Evolutionary conservation across 1,140 invertebrate genomes (phyloP).

Genomic region (Diorhabda carinulata): DNA sequence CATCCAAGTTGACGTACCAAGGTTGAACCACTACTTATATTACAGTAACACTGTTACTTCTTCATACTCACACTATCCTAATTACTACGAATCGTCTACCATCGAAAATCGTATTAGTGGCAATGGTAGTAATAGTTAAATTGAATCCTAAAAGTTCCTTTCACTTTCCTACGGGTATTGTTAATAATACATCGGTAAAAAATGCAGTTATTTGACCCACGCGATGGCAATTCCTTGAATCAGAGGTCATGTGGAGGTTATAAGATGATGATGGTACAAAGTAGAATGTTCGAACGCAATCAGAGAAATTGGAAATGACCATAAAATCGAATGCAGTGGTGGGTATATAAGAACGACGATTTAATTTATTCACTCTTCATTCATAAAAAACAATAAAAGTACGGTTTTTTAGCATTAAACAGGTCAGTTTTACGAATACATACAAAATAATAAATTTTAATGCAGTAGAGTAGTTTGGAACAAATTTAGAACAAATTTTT

Average conservation of each 20-base stretch:
- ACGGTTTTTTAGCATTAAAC: too few species aligned
- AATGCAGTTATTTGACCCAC: conserved; percentile 2
- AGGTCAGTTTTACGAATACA: too few species aligned
- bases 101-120: too few species aligned
- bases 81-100: too few species aligned
- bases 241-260: background rate
- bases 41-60: too few species aligned
- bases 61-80: too few species aligned
- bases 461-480: too few species aligned
- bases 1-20: background rate
- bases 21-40: background rate
- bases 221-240: background rate
- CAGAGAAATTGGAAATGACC: background rate
- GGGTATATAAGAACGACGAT: background rate
- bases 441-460: too few species aligned
- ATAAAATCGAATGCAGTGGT: background rate
- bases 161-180: background rate
- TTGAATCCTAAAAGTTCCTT: background rate
- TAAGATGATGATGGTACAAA: background rate
- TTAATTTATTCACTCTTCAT: too few species aligned
- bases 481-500: too few species aligned
- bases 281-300: background rate
- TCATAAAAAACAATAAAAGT: too few species aligned
- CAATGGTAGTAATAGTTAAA: too few species aligned
- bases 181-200: background rate